These are phyloP conservation scores for Platycheirus albimanus DNA, from an alignment of 2,888 invertebrate genomes.

Conservation along the genomic window DNA sequence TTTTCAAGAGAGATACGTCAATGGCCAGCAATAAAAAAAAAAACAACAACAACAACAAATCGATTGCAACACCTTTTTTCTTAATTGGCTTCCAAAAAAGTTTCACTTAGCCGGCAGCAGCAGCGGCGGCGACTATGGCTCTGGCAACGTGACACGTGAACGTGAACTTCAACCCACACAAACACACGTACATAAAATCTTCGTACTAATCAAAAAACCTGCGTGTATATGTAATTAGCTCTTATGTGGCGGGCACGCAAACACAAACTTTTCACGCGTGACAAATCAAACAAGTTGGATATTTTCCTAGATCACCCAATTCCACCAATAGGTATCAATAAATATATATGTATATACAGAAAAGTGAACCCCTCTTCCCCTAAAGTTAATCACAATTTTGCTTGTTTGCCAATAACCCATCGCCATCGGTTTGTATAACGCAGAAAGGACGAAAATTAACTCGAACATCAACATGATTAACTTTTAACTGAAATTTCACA, in stretches of 20 bases:
- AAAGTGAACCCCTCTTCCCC: too few species aligned
- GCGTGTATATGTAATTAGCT: conserved; percentile 60
- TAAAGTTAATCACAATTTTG: conserved; percentile 22
- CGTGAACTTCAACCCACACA: neutral
- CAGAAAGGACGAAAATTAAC: conserved; percentile 65
- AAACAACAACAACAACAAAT: conserved; percentile 32
- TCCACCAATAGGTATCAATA: conserved; percentile 34
- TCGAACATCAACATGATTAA: conserved; percentile 67
- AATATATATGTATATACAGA: neutral
- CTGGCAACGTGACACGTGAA: neutral
- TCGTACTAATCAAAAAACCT: conserved; percentile 40
- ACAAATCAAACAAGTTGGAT: conserved; percentile 66
- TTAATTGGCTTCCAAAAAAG: conserved; percentile 55
- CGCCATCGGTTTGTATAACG: conserved; percentile 17
- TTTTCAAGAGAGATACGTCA: conserved; percentile 14
- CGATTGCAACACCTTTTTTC: conserved; percentile 52
- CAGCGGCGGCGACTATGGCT: neutral
- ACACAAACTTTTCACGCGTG: conserved; percentile 60
- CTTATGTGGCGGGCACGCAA: conserved; percentile 40
- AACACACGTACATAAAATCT: conserved; percentile 28
- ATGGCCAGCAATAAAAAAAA: neutral
- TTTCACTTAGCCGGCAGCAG: conserved; percentile 3
- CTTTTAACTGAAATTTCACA: conserved; percentile 70
- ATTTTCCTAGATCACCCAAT: conserved; percentile 7
- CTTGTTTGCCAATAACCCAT: neutral